Percentiles rank a stretch among this genome's conserved stretches.
Evolutionary conservation across 2,797 vertebrate species (phyloP).

Genomic region (Hemitrygon akajei): DNA sequence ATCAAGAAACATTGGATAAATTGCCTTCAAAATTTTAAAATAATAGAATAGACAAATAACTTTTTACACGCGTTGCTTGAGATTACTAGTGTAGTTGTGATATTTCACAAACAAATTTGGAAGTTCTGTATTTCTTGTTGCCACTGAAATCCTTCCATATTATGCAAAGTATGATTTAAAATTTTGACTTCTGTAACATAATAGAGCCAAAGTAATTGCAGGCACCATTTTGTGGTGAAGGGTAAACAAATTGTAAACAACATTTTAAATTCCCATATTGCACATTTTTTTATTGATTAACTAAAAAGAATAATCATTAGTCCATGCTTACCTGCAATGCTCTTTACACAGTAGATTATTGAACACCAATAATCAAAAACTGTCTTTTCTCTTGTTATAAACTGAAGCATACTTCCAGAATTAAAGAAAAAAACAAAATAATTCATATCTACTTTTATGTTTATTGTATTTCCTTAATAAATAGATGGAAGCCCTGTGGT

Average conservation of each 20-base stretch:
- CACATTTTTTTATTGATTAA: background rate
- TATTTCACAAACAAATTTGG: background rate
- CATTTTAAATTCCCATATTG: background rate
- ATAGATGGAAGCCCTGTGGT: no score
- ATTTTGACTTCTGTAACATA: no score
- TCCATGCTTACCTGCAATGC: background rate
- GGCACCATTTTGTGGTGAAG: background rate
- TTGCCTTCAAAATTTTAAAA: background rate
- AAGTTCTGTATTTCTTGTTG: background rate
- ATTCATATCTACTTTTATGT: no score
- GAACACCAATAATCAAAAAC: no score
- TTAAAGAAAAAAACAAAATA: no score
- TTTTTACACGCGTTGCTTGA: background rate
- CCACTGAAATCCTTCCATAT: background rate
- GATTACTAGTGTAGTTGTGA: background rate
- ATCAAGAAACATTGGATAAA: background rate
- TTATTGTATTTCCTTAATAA: no score
- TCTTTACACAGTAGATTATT: background rate
- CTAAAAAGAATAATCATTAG: background rate
- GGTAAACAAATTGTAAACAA: background rate
- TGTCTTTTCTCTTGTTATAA: no score
- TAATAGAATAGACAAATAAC: background rate
- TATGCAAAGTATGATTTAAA: background rate
- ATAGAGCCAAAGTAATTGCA: background rate
- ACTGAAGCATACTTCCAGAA: no score